Evolutionary conservation across 1,140 invertebrate genomes (phyloP).

Genomic region (Nasonia vitripennis): DNA sequence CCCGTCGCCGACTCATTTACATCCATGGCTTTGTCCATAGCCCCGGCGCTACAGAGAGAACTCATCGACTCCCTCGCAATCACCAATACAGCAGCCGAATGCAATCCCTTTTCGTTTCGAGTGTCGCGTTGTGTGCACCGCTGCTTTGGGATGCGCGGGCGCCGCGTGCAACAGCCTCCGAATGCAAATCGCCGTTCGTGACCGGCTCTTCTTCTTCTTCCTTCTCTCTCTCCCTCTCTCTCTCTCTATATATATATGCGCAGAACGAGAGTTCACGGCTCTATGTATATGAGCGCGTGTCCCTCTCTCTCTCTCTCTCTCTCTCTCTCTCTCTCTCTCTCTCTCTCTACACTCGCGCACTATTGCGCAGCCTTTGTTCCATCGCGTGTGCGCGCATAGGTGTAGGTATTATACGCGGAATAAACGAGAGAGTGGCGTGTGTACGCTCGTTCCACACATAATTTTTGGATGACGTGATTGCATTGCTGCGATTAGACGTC

Average conservation of each 20-base stretch:
- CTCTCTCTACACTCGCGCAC: no score
- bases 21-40: slow-evolving; percentile 36
- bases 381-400: neutral
- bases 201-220: slow-evolving; percentile 28
- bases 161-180: neutral
- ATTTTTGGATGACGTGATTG: slow-evolving; percentile 24
- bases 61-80: slow-evolving; percentile 6
- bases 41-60: neutral
- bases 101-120: slow-evolving; percentile 31
- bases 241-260: no score
- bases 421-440: slow-evolving; percentile 19
- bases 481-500: neutral
- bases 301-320: neutral
- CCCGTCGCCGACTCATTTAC: slow-evolving; percentile 32
- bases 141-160: slow-evolving; percentile 13
- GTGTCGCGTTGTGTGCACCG: neutral
- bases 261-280: no score
- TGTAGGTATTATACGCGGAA: neutral
- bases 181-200: slow-evolving; percentile 46
- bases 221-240: neutral
- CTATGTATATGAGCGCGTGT: neutral
- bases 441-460: neutral
- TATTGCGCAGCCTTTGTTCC: neutral
- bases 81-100: slow-evolving; percentile 10
- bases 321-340: neutral